Conservation (phyloP, 2,797 vertebrate genomes). For the Aythya fuligula region DNA sequence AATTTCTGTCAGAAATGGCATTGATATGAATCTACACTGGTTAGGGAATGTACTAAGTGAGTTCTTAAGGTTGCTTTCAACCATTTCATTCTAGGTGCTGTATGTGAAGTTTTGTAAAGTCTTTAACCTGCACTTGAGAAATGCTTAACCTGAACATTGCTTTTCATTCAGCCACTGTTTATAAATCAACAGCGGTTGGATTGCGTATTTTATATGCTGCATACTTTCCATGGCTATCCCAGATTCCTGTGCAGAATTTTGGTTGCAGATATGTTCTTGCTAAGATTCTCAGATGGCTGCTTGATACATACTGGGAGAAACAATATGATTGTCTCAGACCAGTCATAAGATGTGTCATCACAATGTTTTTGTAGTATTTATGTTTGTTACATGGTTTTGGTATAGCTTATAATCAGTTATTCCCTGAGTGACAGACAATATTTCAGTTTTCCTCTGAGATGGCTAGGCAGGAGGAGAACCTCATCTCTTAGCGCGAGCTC, state of each 20-base stretch:
- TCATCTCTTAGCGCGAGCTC: neutral
- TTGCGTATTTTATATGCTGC: neutral
- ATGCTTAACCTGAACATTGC: neutral
- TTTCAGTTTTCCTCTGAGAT: conserved; percentile 10
- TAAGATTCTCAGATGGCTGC: neutral
- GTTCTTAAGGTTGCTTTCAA: neutral
- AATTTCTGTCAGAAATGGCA: neutral
- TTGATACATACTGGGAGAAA: neutral
- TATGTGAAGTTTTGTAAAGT: neutral
- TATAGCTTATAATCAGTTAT: neutral
- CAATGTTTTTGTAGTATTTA: neutral
- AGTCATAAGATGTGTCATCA: neutral
- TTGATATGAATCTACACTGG: neutral
- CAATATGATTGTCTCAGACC: neutral
- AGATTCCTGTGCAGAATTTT: neutral
- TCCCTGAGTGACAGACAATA: neutral
- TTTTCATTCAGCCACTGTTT: neutral
- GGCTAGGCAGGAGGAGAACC: neutral
- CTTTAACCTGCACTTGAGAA: neutral
- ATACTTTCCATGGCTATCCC: neutral
- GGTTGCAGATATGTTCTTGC: neutral
- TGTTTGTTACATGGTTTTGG: neutral
- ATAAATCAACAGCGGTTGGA: neutral
- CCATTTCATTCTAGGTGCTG: neutral
- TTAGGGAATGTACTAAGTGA: neutral